Evolutionary conservation across 2,888 invertebrate species (phyloP), one percentile per base, ranked within the genome.

Genomic region (Dasypolia templi): DNA sequence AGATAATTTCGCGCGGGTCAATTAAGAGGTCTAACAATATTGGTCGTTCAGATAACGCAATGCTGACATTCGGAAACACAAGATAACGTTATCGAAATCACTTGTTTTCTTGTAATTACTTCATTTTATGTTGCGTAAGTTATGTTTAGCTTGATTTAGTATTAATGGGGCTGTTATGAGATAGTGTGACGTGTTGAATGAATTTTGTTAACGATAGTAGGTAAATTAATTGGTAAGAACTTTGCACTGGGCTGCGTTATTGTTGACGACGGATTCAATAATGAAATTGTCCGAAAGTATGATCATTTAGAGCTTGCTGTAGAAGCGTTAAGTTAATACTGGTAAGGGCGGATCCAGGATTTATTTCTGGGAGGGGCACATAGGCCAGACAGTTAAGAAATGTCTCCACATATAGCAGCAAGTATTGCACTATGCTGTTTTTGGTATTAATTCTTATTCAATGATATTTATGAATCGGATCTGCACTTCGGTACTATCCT

Each of bases 81-180:
- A 78, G 93, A 94, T 94, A 94, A 85, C 82, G 14, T 80, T 93
- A 94, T 92, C 92, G 91, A 88, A 92, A 93, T 92, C 91, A 90
- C 90, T 90, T 91, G 93, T 92, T 92, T 90, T 92, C 87, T 85
- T 89, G 91, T 92, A 92, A 91, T 93, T 91, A 91, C 87, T 88
- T 77, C 82, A 83, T 77, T 79, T 80, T 71, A 77, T 80, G 87
- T 89, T 88, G 80, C 86, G 87, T 86, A 85, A 87, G 72, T 83
- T 76, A 71, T 74, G 69, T 75, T 81, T 77, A 70, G 81, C 83
- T 75, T 77, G 83, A 87, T 86, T 87, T 78, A 77, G 81, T 82
- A 79, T 82, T 82, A 77, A 82, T 75, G 70, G 68, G 71, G 76
- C 78, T 77, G 61, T 74, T 71, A 81, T 39, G 75, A 56, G 75